Evolutionary conservation across 2,113 vertebrate species (phyloP).

Genomic region (Dicaeum eximium): DNA sequence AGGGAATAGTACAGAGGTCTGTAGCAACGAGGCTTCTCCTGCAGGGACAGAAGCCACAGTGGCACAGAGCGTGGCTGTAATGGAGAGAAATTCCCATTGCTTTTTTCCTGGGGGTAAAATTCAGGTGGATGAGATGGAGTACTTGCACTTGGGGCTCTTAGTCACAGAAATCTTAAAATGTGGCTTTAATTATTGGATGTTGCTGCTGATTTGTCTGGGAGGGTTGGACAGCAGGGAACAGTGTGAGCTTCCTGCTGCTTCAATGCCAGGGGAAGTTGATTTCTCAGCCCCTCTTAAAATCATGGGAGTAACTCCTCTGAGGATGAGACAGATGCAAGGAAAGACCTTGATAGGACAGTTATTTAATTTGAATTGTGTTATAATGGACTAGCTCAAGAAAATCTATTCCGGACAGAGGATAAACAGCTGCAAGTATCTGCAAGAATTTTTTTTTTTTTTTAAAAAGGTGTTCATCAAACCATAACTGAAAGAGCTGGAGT

Average conservation of each 20-base stretch:
- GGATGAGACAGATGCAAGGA: background rate
- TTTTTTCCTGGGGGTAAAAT: background rate
- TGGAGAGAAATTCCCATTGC: background rate
- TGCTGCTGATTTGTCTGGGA: background rate
- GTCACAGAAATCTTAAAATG: background rate
- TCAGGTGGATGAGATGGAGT: background rate
- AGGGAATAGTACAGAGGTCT: background rate
- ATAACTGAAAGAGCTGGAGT: background rate
- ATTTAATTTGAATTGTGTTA: background rate
- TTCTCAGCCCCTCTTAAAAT: background rate
- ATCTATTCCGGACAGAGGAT: background rate
- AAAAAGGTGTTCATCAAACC: background rate
- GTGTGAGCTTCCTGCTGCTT: background rate
- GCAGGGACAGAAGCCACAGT: background rate
- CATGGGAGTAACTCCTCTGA: background rate
- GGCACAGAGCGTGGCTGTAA: background rate
- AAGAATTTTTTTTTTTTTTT: no score
- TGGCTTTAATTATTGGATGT: background rate
- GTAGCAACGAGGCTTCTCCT: background rate
- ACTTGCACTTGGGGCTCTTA: background rate
- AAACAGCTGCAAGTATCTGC: background rate
- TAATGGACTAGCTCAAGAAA: background rate
- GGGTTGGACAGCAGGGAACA: background rate
- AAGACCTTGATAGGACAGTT: background rate
- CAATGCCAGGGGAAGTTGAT: background rate